phyloP scores from a whole-genome alignment of 2,888 invertebrate genomes.

The Galeruca laticollis region DNA sequence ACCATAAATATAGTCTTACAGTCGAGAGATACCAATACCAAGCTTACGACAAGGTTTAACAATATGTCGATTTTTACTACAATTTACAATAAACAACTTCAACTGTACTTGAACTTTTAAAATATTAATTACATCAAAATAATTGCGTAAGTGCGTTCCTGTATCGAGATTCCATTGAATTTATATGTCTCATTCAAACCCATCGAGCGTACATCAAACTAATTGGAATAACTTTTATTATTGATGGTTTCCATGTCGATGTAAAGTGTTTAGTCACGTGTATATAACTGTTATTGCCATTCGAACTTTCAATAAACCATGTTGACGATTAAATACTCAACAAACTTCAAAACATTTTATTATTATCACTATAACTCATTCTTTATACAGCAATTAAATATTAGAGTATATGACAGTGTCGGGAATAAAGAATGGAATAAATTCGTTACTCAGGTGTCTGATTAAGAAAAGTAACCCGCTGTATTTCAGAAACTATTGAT shows the following conservation, averaged over 20 bases:
- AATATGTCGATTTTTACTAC: too few relatives aligned
- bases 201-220: background rate
- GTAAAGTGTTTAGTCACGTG: conserved; percentile 4
- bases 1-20: too few relatives aligned
- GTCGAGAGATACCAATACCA: too few relatives aligned
- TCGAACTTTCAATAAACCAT: background rate
- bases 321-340: background rate
- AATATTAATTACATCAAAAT: background rate
- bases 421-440: too few relatives aligned
- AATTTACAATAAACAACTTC: too few relatives aligned
- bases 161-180: background rate
- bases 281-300: background rate
- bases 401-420: too few relatives aligned
- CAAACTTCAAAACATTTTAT: background rate
- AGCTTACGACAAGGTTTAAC: too few relatives aligned
- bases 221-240: background rate
- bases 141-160: background rate
- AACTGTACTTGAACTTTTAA: background rate
- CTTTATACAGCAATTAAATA: too few relatives aligned
- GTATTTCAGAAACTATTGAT: too few relatives aligned
- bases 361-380: background rate
- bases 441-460: too few relatives aligned
- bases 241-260: background rate
- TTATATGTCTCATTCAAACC: background rate
- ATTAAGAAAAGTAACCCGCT: too few relatives aligned